Evolutionary conservation across 2,113 vertebrate species (phyloP), one percentile per base, ranked within the genome.

Genomic region (Bujurquina vittata): DNA sequence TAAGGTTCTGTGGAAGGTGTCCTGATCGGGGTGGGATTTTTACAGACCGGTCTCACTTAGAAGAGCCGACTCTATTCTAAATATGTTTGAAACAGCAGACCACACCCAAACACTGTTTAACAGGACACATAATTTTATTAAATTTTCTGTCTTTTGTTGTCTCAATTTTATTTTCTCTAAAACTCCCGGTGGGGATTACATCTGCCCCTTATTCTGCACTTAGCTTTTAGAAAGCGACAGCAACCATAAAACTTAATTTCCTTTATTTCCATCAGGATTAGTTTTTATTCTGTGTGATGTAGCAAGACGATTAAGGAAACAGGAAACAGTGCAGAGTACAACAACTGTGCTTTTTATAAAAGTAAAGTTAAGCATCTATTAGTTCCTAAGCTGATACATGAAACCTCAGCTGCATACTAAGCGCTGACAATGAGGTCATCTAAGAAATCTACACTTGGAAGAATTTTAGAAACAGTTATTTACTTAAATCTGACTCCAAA

Each of bases 261-360:
- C 78, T 84, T 87, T 83, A 87, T 83, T 86, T 83, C 73, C 81
- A 86, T 89, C 88, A 86, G 29, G 75, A 59, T 86, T 76, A 84
- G 43, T 84, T 85, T 79, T 75, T 77, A 80, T 81, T 83, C 57
- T 82, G 40, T 80, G 78, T 58, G 61, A 80, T 88, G 23, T 61
- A 73, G 77, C 35, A 76, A 80, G 67, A 29, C 40, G 26, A 69
- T 69, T 49, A 69, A 69, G 63, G 63, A 69, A 46, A 29, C 9
- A 18, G 58, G 58, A 55, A 60, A 80, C n/a, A 33, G 11, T 63
- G 33, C 0, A 1, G 46, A 10, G 14, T 43, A 17, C 46, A 52
- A 52, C 33, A 79, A 31, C 61, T 35, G 40, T 59, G 22, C 17
- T 73, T 43, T 31, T 33, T 65, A 43, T 54, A 40, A 56, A 86